Percentiles rank a stretch among this genome's conserved stretches.
phyloP scores from a whole-genome alignment of 2,797 vertebrate genomes.

The Propithecus deckenii region DNA sequence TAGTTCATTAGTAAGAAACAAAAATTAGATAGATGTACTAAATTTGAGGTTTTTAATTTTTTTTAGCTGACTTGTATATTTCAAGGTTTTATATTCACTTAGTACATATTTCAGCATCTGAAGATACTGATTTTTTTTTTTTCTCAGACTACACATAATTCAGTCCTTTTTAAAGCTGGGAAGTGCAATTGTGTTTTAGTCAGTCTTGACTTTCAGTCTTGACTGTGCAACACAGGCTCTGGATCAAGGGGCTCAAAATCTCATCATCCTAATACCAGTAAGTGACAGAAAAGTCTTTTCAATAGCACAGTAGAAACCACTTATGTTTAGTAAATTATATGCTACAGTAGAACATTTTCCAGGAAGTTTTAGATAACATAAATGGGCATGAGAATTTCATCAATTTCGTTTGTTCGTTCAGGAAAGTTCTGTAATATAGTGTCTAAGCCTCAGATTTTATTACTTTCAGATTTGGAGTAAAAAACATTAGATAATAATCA shows the following conservation, averaged over 20 bases:
- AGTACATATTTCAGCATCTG: background rate
- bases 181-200: background rate
- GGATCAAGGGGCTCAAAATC: conserved; percentile 55
- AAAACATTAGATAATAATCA: background rate
- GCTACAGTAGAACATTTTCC: conserved; percentile 22
- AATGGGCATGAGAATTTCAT: background rate
- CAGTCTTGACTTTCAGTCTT: conserved; percentile 28
- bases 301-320: background rate
- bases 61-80: background rate
- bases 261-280: conserved; percentile 41
- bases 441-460: conserved; percentile 31
- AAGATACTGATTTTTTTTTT: background rate
- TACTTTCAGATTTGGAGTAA: background rate
- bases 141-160: background rate
- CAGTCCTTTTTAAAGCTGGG: background rate
- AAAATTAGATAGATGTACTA: background rate
- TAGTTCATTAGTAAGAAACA: background rate
- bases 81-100: conserved; percentile 1
- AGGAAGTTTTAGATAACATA: conserved; percentile 47
- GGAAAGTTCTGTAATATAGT: background rate
- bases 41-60: background rate
- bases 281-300: conserved; percentile 35
- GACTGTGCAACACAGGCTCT: conserved; percentile 24
- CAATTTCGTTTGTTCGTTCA: conserved; percentile 46
- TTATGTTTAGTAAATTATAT: conserved; percentile 38